Evolutionary conservation across 2,797 vertebrate genomes (phyloP).

Genomic region (Ctenochaetus hawaiiensis): DNA sequence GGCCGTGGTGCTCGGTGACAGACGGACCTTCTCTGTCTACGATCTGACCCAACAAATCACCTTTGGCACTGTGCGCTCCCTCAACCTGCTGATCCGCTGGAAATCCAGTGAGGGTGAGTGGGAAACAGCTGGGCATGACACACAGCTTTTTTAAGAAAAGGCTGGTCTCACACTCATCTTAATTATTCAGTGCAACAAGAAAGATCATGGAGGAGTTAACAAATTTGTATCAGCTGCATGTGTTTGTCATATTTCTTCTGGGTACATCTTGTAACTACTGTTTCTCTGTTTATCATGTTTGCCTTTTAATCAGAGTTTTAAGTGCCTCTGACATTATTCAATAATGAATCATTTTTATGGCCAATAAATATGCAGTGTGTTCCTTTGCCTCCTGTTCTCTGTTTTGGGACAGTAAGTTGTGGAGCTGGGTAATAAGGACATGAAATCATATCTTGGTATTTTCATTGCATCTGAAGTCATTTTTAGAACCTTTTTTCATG

Average conservation of each 20-base stretch:
- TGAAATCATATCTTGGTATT: too few species aligned
- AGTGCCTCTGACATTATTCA: background rate
- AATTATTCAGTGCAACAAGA: background rate
- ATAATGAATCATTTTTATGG: background rate
- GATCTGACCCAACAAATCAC: conserved; percentile 89
- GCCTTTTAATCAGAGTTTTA: background rate
- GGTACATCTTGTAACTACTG: background rate
- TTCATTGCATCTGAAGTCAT: background rate
- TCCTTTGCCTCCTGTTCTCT: conserved; percentile 1
- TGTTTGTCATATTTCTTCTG: conserved; percentile 1
- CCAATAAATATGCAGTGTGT: background rate
- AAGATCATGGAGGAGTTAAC: background rate
- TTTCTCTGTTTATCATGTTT: background rate
- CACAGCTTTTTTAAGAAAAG: conserved; percentile 14
- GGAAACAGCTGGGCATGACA: conserved; percentile 13
- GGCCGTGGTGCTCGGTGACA: conserved; percentile 90
- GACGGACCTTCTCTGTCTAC: conserved; percentile 91
- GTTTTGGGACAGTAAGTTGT: background rate
- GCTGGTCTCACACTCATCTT: background rate
- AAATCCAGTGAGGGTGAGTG: conserved; percentile 88
- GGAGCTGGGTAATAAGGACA: too few species aligned
- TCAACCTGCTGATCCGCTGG: conserved; percentile 95
- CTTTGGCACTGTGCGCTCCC: conserved; percentile 89
- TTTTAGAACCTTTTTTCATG: background rate
- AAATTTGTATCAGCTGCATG: background rate